Evolutionary conservation across 2,113 vertebrate genomes (phyloP).

Genomic region (Heterotilapia buettikoferi): DNA sequence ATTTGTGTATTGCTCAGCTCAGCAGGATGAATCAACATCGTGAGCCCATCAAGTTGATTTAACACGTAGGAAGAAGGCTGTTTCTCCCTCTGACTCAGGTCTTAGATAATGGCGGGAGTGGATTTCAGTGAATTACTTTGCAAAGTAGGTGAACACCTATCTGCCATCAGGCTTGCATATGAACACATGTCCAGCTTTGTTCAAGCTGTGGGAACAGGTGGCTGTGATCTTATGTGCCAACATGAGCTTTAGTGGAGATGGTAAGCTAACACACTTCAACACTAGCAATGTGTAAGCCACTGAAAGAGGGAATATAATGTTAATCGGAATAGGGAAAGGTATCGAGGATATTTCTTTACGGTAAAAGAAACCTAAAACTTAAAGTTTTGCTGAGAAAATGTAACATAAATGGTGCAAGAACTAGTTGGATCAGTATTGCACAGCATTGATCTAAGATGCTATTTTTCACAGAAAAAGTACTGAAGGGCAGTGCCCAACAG

Average conservation of each 20-base stretch:
- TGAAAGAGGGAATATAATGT: not conserved
- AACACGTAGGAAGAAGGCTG: not conserved
- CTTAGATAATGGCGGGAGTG: not conserved
- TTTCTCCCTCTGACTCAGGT: not conserved
- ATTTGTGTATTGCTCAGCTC: not conserved
- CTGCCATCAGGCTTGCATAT: not conserved
- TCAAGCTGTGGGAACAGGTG: constrained; percentile 52
- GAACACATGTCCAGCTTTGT: constrained; percentile 32
- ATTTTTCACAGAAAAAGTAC: not conserved
- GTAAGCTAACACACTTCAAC: not conserved
- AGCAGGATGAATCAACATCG: not conserved
- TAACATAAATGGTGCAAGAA: not conserved
- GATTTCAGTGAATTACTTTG: not conserved
- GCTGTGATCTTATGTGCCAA: constrained; percentile 17
- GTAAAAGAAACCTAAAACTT: not conserved
- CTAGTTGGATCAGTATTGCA: not conserved
- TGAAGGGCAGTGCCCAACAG: not conserved
- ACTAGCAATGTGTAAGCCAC: not conserved
- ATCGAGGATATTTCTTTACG: not conserved
- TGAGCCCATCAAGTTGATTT: not conserved
- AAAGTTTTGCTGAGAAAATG: not conserved
- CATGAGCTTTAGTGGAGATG: not conserved
- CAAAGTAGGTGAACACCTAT: constrained; percentile 1
- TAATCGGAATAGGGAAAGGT: not conserved
- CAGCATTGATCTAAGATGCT: not conserved